Base-by-base conservation (phyloP, 2,888 invertebrate genomes). In the Agrochola macilenta region DNA sequence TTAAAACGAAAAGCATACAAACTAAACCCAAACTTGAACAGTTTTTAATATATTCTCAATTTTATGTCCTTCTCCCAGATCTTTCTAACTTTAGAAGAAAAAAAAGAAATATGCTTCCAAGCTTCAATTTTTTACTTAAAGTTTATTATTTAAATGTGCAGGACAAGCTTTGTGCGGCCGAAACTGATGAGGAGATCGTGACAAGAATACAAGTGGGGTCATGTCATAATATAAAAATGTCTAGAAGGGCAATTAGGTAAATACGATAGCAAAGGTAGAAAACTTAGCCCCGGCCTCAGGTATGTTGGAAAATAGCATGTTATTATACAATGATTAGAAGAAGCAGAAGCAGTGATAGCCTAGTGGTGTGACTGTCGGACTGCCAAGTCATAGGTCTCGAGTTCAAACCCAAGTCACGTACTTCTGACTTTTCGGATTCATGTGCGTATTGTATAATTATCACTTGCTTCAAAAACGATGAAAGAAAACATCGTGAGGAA, bases 161-260 rank as follows among this genome's bases (percentile, higher is more conserved):
- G 89, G 84, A 85, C 87, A 82, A 82, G 79, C 84, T 83, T 65
- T 72, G 81, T 83, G 85, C 82, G 85, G 81, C 79, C 79, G 57
- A 86, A 89, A 89, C 89, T 87, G 88, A 89, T 89, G 89, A 87
- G 82, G 64, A 74, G 75, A 78, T 83, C 89, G 89, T 89, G 89
- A 87, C 85, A 65, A 60, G 85, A 89, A 87, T 90, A 60, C 63
- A 23, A 79, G 79, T 43, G 78, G 63, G 83, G 83, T 75, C 83
- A 71, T 57, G 61, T 39, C 63, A 70, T 5, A 17, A 30, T 57
- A 11, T 11, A 46, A 23, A n/a, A 54, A 71, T 17, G 9, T 11
- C 7, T 57, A 82, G 66, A 86, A 84, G 52, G 52, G 1, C 14
- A 26, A 14, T 54, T 0, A 0, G 5, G 4, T 30, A n/a, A n/a